phyloP scores from a whole-genome alignment of 2,113 vertebrate species.

The Chlamydotis undulata region DNA sequence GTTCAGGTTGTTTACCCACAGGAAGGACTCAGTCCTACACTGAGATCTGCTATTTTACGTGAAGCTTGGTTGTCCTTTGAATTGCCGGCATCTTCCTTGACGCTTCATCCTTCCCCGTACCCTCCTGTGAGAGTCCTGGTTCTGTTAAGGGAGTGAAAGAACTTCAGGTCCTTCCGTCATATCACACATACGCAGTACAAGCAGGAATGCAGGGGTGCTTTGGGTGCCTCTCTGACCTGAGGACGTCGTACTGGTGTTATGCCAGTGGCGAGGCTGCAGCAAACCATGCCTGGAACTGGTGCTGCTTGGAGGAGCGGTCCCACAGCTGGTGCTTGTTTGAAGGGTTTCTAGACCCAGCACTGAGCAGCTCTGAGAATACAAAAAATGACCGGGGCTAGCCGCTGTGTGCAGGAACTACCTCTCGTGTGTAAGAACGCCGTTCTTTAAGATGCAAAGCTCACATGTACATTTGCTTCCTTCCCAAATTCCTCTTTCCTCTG shows the following conservation, averaged over 20 bases:
- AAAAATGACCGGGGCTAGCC: not conserved
- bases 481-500: not conserved
- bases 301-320: not conserved
- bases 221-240: not conserved
- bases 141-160: not conserved
- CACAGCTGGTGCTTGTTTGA: not conserved
- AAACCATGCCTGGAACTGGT: not conserved
- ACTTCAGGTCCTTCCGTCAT: not conserved
- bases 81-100: not conserved
- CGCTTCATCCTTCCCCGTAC: not conserved
- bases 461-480: not conserved
- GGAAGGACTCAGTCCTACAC: not conserved
- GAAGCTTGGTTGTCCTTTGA: not conserved
- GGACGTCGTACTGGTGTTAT: not conserved
- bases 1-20: not conserved
- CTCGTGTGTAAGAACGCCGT: fast-evolving
- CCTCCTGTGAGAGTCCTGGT: not conserved
- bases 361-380: not conserved
- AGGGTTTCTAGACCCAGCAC: not conserved
- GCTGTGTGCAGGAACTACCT: too few species aligned
- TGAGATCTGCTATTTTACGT: not conserved
- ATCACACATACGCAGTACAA: not conserved
- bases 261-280: not conserved
- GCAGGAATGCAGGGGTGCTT: not conserved
- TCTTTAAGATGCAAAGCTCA: not conserved